Base-by-base conservation (phyloP, 2,888 invertebrate species). In the Ornithoptera alexandrae region DNA sequence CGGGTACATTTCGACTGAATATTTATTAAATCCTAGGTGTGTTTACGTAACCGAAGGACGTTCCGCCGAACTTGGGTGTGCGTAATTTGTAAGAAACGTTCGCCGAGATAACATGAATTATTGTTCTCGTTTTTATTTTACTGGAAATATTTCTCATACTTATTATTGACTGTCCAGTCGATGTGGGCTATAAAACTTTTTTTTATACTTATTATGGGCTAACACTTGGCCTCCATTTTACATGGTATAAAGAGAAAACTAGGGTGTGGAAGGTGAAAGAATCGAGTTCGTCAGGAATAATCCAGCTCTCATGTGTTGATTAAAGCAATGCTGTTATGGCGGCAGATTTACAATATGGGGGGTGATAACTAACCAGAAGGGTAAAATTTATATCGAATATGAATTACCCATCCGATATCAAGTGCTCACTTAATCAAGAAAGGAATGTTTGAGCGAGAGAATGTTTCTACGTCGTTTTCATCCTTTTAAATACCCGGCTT, bases 11-110 rank as follows among this genome's bases (percentile, higher is more conserved):
- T 79, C 71, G 76, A 78, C 73, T 73, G 78, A 84, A 87, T 84
- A 85, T 88, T 88, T 85, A 81, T 84, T 81, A 88, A 87, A 85
- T 81, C 79, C 78, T 79, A 76, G 77, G 78, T 79, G 72, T 79
- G 84, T 90, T 90, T 91, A 91, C 89, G 89, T 89, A 89, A 90
- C 81, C 84, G 81, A 81, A 84, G 83, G 84, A 83, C 79, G 75
- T 76, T 78, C 78, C 39, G 30, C 18, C n/a, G 62, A 46, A 18
- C 50, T 22, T 63, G 61, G 36, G 30, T 39, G n/a, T 61, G 39
- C 61, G 61, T 61, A 61, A 61, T 36, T 60, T 15, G 59, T 30
- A 30, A 36, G 30, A 30, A 60, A 12, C 30, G 12, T 17, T 30
- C 24, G 1, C 17, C 24, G 58, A 58, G 59, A 60, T 24, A 20